phyloP scores from a whole-genome alignment of 2,888 invertebrate genomes.

The Hipparchia semele region DNA sequence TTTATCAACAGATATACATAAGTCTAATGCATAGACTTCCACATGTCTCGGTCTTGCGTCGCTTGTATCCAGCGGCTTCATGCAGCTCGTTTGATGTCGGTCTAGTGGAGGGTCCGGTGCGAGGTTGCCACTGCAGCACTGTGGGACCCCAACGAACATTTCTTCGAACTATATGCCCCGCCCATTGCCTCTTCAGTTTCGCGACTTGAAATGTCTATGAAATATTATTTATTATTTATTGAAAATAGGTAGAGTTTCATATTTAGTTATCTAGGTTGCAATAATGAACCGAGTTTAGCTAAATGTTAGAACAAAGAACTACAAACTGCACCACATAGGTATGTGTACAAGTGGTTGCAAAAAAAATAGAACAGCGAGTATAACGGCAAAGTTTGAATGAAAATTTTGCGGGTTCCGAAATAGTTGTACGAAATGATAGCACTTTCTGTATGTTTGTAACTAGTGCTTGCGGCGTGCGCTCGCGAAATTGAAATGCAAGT shows the following conservation, averaged over 20 bases:
- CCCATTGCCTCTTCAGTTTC: too few species aligned
- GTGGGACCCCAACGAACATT: too few species aligned
- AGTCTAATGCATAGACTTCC: too few species aligned
- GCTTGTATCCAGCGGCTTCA: too few species aligned
- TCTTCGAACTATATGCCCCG: too few species aligned
- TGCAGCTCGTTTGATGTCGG: too few species aligned
- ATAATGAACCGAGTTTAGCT: background rate
- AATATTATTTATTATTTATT: background rate
- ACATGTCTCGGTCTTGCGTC: too few species aligned
- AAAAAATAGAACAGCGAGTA: slow-evolving; percentile 38
- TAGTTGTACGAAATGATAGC: slow-evolving; percentile 42
- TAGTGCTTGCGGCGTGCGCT: slow-evolving; percentile 34
- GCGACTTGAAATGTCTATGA: too few species aligned
- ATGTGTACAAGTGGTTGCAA: slow-evolving; percentile 31
- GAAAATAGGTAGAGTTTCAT: background rate
- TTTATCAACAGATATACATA: too few species aligned
- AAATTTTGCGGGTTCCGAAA: slow-evolving; percentile 42
- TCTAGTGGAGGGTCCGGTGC: too few species aligned
- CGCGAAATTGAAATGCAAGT: slow-evolving; percentile 38
- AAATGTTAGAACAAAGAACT: slow-evolving; percentile 13
- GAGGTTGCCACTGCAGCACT: too few species aligned
- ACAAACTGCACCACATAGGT: slow-evolving; percentile 18
- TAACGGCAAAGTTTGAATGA: slow-evolving; percentile 39
- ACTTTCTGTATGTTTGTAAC: slow-evolving; percentile 41
- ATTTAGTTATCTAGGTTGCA: slow-evolving; percentile 4